A percentile compares a stretch with the other conserved stretches of the same genome.
Conservation (phyloP, 2,113 vertebrate genomes). For the Seriola rivoliana region DNA sequence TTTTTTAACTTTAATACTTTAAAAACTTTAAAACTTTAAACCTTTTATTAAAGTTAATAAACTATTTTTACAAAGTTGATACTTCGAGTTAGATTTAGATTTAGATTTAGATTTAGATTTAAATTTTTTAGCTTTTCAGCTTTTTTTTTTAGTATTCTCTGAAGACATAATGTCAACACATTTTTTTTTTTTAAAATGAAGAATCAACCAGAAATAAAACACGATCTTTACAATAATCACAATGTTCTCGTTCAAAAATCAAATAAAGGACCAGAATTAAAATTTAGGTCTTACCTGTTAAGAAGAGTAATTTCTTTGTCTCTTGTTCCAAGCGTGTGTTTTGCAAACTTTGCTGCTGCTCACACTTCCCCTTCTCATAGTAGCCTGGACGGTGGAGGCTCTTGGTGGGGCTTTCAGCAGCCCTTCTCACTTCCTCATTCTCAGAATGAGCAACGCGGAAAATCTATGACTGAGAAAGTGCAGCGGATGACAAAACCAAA, state of each 20-base stretch:
- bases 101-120: neutral
- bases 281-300: conserved; percentile 49
- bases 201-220: neutral
- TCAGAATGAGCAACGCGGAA: conserved; percentile 38
- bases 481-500: neutral
- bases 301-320: neutral
- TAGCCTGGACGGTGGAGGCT: neutral
- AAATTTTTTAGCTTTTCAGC: neutral
- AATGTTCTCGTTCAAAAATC: neutral
- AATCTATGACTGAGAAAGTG: conserved; percentile 29
- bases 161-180: neutral
- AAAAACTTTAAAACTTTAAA: too few relatives aligned
- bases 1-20: too few relatives aligned
- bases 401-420: conserved; percentile 40
- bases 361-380: conserved; percentile 58
- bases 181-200: neutral
- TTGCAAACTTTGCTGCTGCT: conserved; percentile 9
- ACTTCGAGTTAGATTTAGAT: neutral
- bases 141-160: too few relatives aligned
- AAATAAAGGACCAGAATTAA: neutral
- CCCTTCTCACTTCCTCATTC: conserved; percentile 72
- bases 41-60: too few relatives aligned
- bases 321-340: neutral
- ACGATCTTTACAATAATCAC: neutral
- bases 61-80: neutral